Conservation (phyloP, 2,888 invertebrate species). For the Agrypnus murinus region DNA sequence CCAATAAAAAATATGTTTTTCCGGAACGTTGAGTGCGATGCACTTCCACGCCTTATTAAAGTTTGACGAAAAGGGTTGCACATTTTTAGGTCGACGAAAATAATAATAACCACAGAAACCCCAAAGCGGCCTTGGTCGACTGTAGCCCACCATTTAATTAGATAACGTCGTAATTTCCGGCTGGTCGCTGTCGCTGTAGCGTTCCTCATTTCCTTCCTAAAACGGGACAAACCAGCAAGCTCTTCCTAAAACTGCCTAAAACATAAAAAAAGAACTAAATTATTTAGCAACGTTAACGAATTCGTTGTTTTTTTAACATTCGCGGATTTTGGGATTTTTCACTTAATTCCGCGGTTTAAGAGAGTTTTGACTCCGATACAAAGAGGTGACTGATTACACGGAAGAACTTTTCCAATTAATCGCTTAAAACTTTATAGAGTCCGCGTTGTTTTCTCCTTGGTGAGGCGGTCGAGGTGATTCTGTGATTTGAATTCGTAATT, state of each 20-base stretch:
- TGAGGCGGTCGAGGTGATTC: slow-evolving; percentile 38
- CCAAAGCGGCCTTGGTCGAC: slow-evolving; percentile 13
- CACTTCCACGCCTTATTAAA: neutral
- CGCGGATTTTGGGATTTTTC: neutral
- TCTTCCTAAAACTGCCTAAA: neutral
- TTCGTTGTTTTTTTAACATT: too few species aligned
- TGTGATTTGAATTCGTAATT: slow-evolving; percentile 49
- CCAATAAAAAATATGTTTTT: slow-evolving; percentile 47
- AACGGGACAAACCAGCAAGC: slow-evolving; percentile 5
- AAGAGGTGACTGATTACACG: slow-evolving; percentile 49
- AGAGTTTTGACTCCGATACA: slow-evolving; percentile 44
- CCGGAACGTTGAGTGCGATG: slow-evolving; percentile 22
- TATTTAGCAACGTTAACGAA: neutral
- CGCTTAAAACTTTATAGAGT: slow-evolving; percentile 43
- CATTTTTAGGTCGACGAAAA: slow-evolving; percentile 43
- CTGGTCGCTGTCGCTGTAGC: slow-evolving; percentile 20
- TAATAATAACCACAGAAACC: slow-evolving; percentile 15
- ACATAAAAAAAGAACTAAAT: slow-evolving; percentile 12
- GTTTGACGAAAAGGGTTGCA: slow-evolving; percentile 25
- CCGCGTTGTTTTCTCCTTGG: slow-evolving; percentile 37
- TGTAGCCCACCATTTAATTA: slow-evolving; percentile 39
- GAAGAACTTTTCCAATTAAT: slow-evolving; percentile 52
- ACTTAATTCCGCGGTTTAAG: slow-evolving; percentile 24
- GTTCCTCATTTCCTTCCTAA: slow-evolving; percentile 24
- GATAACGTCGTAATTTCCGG: slow-evolving; percentile 44